phyloP scores from a whole-genome alignment of 2,888 invertebrate species.

The Brenthis daphne region DNA sequence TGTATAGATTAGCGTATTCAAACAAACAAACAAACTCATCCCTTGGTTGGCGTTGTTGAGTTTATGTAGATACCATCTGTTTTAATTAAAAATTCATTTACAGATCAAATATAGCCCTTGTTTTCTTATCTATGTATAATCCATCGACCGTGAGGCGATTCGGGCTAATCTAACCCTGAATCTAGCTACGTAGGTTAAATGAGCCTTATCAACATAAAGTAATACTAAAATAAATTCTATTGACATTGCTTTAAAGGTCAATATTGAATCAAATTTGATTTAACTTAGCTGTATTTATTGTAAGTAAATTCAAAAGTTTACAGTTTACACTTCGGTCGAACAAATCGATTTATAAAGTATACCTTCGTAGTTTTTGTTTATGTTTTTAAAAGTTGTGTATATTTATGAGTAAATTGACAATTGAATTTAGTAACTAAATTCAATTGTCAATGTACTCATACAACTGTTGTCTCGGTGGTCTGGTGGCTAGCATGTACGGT shows the following conservation, averaged over 20 bases:
- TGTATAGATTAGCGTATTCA: too few relatives aligned
- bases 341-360: not conserved
- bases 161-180: conserved; percentile 21
- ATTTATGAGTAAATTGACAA: too few relatives aligned
- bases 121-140: conserved; percentile 25
- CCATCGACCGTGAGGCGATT: conserved; percentile 23
- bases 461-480: too few relatives aligned
- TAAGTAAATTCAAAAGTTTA: not conserved
- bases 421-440: too few relatives aligned
- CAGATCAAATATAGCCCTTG: conserved; percentile 14
- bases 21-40: too few relatives aligned
- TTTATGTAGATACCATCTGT: too few relatives aligned
- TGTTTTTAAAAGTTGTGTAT: too few relatives aligned
- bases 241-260: not conserved
- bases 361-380: too few relatives aligned
- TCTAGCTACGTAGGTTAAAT: conserved; percentile 16
- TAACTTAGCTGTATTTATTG: not conserved
- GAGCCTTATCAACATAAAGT: conserved; percentile 2
- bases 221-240: not conserved
- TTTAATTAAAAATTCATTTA: not conserved
- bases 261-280: not conserved
- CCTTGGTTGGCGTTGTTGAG: too few relatives aligned
- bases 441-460: too few relatives aligned
- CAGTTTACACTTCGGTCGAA: not conserved
- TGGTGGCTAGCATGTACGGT: too few relatives aligned